Percentiles rank a stretch among this genome's conserved stretches.
phyloP scores from a whole-genome alignment of 2,888 invertebrate species.

The Pristionchus entomophagus region DNA sequence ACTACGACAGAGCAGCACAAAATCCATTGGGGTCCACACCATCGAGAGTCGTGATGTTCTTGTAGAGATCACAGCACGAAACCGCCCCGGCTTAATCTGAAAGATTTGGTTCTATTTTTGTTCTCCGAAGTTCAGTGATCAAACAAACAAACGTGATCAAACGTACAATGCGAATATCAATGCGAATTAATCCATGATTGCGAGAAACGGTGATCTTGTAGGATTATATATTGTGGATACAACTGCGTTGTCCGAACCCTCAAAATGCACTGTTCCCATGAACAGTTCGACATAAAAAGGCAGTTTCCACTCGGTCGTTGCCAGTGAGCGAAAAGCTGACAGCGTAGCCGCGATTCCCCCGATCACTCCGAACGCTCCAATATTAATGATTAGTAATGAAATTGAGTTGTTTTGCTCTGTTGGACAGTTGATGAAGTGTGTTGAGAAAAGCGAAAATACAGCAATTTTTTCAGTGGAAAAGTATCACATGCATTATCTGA shows the following conservation, averaged over 20 bases:
- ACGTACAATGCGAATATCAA: too few relatives aligned
- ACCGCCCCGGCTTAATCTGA: slow-evolving; percentile 25
- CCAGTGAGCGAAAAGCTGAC: slow-evolving; percentile 51
- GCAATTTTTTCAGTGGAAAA: not conserved
- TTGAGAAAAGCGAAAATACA: too few relatives aligned
- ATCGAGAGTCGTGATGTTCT: not conserved
- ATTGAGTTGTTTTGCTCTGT: too few relatives aligned
- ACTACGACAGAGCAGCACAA: not conserved
- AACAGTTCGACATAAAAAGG: slow-evolving; percentile 42
- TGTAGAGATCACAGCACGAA: slow-evolving; percentile 5
- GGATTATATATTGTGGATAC: not conserved
- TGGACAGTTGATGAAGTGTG: too few relatives aligned
- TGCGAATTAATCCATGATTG: too few relatives aligned
- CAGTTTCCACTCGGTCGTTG: not conserved
- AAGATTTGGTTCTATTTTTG: not conserved
- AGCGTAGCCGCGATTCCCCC: slow-evolving; percentile 58
- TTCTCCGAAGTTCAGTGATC: not conserved
- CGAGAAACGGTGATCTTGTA: not conserved
- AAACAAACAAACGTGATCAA: too few relatives aligned
- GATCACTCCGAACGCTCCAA: slow-evolving; percentile 57
- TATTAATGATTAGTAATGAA: too few relatives aligned
- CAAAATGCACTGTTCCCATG: not conserved
- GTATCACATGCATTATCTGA: too few relatives aligned
- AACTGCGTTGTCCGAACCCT: not conserved
- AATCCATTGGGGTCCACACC: slow-evolving; percentile 15